Conservation (phyloP, 2,113 vertebrate species). For the Oncorhynchus tshawytscha region DNA sequence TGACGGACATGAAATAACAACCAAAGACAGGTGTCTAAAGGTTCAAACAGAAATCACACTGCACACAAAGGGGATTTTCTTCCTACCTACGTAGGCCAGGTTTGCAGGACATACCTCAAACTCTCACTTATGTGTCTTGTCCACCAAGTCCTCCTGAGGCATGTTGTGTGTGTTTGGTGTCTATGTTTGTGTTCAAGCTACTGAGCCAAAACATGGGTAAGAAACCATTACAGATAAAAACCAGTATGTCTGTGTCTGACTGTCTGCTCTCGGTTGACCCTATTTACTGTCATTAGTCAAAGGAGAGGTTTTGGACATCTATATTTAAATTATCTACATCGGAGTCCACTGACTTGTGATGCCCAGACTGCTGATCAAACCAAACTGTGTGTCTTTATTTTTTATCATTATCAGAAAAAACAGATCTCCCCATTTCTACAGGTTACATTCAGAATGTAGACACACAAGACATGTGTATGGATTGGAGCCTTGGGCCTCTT, state of each 20-base stretch:
- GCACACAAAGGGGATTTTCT: slow-evolving; percentile 10
- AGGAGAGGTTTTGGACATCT: neutral
- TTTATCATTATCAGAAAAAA: neutral
- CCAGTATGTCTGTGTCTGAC: slow-evolving; percentile 53
- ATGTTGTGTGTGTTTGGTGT: too few relatives aligned
- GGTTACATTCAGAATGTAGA: slow-evolving; percentile 14
- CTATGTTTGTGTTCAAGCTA: slow-evolving; percentile 25
- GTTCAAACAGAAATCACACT: neutral
- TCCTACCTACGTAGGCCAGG: neutral
- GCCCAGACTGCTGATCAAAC: neutral
- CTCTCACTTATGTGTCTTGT: neutral
- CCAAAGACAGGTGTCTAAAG: neutral
- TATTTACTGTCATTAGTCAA: neutral
- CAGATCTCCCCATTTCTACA: neutral
- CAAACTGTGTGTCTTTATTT: neutral
- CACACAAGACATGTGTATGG: slow-evolving; percentile 24
- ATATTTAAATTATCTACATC: slow-evolving; percentile 3
- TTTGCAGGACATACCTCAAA: neutral
- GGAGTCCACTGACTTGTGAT: slow-evolving; percentile 9
- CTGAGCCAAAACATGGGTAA: neutral
- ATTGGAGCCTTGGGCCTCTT: slow-evolving; percentile 2
- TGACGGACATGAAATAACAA: slow-evolving; percentile 36
- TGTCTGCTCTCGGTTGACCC: slow-evolving; percentile 43
- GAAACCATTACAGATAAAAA: slow-evolving; percentile 39
- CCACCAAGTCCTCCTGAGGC: neutral